Evolutionary conservation across 2,113 vertebrate genomes (phyloP), one percentile per base, ranked within the genome.

Genomic region (Ceratotherium simum): DNA sequence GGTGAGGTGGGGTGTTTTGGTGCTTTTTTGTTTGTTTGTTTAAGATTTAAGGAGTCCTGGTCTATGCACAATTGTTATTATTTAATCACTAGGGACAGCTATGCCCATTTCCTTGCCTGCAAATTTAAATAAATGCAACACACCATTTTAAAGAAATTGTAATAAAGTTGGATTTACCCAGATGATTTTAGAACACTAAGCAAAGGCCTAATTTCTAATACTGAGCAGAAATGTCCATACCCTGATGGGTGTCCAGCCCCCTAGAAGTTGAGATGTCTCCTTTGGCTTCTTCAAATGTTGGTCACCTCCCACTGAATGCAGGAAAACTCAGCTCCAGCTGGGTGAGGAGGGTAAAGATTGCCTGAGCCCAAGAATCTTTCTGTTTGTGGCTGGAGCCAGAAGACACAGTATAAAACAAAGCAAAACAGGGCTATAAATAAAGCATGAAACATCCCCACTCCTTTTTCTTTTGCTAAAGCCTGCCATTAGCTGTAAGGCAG

Each of bases 111-210:
- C 14, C 36, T 95, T 39, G 25, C n/a, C 67, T 96, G 54, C 33
- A 96, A 90, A 72, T 93, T 91, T 72, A 91, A 93, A 90, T 88
- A 86, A 97, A 76, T 17, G 23, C 36, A 89, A 27, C 90, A 89
- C 58, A 65, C 31, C 51, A 70, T 93, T 85, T 97, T 78, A 91
- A 94, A 95, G n/a, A 95, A 79, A 78, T 94, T 72, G 33, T 54
- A 72, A 84, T 75, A 65, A 64, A 82, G 18, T 64, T 92, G 60
- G 17, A 36, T 82, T 60, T 23, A 81, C 33, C 42, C 58, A 89
- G n/a, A 80, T 65, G 69, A 94, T 81, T 94, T 96, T 81, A 92
- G 46, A 92, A 92, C 27, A 56, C 46, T 81, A 84, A 60, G 8
- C 64, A 73, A 97, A 83, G 6, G 1, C 69, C 86, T 92, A 5